Conservation (phyloP, 2,113 vertebrate species). For the Bubalus kerabau region DNA sequence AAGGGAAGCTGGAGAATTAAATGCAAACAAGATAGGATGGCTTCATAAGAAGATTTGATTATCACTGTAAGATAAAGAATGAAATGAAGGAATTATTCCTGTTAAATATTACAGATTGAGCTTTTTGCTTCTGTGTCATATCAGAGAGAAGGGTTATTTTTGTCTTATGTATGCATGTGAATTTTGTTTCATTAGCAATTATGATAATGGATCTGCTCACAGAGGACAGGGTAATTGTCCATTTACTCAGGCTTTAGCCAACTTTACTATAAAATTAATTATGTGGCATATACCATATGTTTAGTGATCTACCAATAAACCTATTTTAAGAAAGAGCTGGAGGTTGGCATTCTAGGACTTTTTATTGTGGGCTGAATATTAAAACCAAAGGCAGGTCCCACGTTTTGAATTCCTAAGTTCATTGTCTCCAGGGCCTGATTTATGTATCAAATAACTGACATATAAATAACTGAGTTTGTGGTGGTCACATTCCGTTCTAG, state of each 20-base stretch:
- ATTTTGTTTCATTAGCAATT: conserved; percentile 70
- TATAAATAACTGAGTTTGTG: background rate
- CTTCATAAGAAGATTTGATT: background rate
- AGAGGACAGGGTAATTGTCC: conserved; percentile 66
- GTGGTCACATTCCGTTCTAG: background rate
- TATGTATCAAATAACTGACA: conserved; percentile 16
- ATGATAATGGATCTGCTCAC: conserved; percentile 69
- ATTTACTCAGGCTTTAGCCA: conserved; percentile 63
- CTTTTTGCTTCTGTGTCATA: conserved; percentile 18
- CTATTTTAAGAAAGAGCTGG: conserved; percentile 61
- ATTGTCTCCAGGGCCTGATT: background rate
- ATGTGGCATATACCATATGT: conserved; percentile 56
- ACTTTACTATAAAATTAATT: conserved; percentile 78
- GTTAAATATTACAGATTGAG: background rate
- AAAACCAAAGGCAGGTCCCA: background rate
- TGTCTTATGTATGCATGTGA: conserved; percentile 54
- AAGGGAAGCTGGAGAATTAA: background rate
- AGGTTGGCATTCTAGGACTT: background rate
- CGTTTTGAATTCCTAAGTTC: background rate
- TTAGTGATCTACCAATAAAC: conserved; percentile 71
- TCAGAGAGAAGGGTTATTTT: conserved; percentile 25
- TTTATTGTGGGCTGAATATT: conserved; percentile 13
- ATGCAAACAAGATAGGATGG: background rate
- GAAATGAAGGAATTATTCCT: conserved; percentile 14
- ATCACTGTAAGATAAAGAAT: background rate